Evolutionary conservation across 2,888 invertebrate species (phyloP).

Genomic region (Blomia tropicalis): DNA sequence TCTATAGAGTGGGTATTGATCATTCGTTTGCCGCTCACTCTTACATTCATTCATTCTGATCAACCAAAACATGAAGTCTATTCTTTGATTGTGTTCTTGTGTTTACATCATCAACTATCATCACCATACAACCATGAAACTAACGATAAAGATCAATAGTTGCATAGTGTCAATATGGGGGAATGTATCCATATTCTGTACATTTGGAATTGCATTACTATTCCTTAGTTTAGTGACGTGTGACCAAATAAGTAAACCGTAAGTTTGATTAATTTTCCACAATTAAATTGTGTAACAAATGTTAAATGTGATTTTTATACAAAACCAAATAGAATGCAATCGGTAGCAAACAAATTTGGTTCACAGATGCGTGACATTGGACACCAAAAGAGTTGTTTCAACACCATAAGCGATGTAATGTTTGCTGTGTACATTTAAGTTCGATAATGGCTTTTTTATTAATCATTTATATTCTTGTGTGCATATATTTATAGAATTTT

Average conservation of each 20-base stretch:
- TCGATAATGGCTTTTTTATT: not conserved
- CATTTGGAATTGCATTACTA: not conserved
- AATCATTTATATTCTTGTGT: not conserved
- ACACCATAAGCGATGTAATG: slow-evolving; percentile 7
- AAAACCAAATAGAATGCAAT: slow-evolving; percentile 5
- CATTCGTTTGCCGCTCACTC: too few relatives aligned
- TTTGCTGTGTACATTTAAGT: too few relatives aligned
- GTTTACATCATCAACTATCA: too few relatives aligned
- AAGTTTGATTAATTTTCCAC: too few relatives aligned
- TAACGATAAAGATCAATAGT: too few relatives aligned
- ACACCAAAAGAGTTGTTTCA: not conserved
- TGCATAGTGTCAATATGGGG: too few relatives aligned
- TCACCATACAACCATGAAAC: too few relatives aligned
- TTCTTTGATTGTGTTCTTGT: too few relatives aligned
- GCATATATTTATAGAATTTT: slow-evolving; percentile 26
- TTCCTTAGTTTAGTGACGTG: not conserved
- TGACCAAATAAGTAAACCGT: slow-evolving; percentile 4
- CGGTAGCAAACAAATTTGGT: slow-evolving; percentile 7
- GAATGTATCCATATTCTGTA: not conserved
- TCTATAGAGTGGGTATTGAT: too few relatives aligned
- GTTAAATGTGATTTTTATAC: not conserved
- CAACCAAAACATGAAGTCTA: too few relatives aligned
- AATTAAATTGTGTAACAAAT: not conserved
- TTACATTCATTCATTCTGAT: too few relatives aligned
- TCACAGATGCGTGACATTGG: slow-evolving; percentile 1